Base-by-base conservation (phyloP, 1,140 invertebrate genomes). In the Drosophila yakuba region DNA sequence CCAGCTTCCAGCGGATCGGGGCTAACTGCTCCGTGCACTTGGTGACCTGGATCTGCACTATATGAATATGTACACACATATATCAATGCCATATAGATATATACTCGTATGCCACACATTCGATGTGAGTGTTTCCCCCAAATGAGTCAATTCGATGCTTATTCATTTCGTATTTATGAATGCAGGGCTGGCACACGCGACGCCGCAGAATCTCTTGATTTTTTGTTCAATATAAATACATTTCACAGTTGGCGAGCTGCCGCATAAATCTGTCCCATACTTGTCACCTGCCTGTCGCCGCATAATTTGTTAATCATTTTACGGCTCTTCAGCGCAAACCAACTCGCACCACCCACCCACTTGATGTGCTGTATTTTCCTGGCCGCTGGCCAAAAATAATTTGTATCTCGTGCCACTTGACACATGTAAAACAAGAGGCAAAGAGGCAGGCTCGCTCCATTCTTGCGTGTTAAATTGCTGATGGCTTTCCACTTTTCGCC, bases 241-340 rank as follows among this genome's bases (percentile, higher is more conserved):
- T 55, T 60, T 55, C 56, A 60, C 56, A 67, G 36, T 50, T 32
- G 61, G 50, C 43, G 15, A 44, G 39, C 45, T 10, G 20, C 32
- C 32, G 35, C 64, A 80, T 83, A 72, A 81, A 83, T 83, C 75
- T 79, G 75, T 67, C 52, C 32, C 57, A 56, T 50, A 41, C 67
- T 68, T 84, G 81, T 84, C 80, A 84, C 77, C 77, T 74, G 80
- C 45, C 72, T 75, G 80, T 82, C 71, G 43, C 25, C 66, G 62
- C 61, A 39, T 77, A 85, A 84, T 84, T 84, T 85, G 67, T 78
- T 77, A 67, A 84, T 69, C 69, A 69, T 50, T 68, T 69, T 41
- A 60, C 58, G 57, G 39, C 57, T 60, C 38, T 39, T 36, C 8
- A 10, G 4, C 25, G 4, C 25, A 4, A 25, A 4, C 4, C 15